These are phyloP conservation scores for Brenthis daphne DNA, from an alignment of 2,888 invertebrate genomes.

Conservation along the genomic window DNA sequence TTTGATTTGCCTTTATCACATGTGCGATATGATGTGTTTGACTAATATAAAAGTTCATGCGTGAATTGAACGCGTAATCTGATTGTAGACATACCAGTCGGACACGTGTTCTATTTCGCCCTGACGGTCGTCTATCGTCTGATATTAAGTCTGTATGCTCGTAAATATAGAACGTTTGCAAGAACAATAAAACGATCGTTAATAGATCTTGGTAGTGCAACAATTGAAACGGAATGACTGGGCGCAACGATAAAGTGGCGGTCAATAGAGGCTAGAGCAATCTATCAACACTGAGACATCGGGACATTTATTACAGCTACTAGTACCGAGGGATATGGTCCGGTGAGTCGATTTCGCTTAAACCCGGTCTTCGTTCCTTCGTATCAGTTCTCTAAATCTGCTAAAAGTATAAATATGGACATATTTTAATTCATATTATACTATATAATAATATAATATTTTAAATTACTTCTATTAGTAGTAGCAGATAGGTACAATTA, in stretches of 20 bases:
- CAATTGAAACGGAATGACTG: slow-evolving; percentile 41
- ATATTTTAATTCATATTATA: not conserved
- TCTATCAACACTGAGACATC: slow-evolving; percentile 27
- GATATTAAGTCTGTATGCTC: not conserved
- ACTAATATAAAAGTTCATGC: too few species aligned
- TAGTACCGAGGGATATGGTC: not conserved
- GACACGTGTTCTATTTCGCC: too few species aligned
- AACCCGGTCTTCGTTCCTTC: not conserved
- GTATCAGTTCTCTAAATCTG: too few species aligned
- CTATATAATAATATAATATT: not conserved
- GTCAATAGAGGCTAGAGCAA: slow-evolving; percentile 42
- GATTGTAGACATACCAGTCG: too few species aligned
- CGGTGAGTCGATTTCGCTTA: slow-evolving; percentile 4
- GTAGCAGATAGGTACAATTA: too few species aligned
- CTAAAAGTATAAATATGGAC: too few species aligned
- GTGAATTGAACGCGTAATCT: too few species aligned
- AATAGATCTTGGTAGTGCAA: slow-evolving; percentile 31
- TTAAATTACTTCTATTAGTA: too few species aligned
- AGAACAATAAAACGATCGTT: slow-evolving; percentile 24
- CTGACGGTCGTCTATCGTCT: not conserved
- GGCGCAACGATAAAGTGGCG: slow-evolving; percentile 46
- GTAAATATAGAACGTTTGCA: slow-evolving; percentile 3
- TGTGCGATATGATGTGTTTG: too few species aligned
- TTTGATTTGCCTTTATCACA: too few species aligned
- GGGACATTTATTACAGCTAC: slow-evolving; percentile 14